phyloP scores from a whole-genome alignment of 2,797 vertebrate species.

The Ptychadena robeensis region DNA sequence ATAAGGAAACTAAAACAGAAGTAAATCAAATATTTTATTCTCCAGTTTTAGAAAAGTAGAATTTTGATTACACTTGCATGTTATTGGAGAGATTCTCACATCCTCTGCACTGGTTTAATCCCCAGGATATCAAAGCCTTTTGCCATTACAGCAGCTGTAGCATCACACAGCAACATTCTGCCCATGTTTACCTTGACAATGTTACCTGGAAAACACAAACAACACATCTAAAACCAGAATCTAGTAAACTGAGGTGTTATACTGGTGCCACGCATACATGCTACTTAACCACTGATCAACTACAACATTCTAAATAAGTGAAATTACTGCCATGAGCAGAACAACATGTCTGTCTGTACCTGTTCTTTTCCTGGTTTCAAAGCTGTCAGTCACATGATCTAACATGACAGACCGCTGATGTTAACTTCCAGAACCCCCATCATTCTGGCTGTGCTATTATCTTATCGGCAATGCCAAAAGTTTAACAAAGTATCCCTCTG shows the following conservation, averaged over 20 bases:
- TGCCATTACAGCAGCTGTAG: constrained; percentile 89
- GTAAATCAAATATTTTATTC: constrained; percentile 16
- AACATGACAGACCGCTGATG: too few species aligned
- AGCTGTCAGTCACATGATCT: too few species aligned
- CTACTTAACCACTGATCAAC: background rate
- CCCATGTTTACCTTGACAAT: constrained; percentile 95
- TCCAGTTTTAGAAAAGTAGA: constrained; percentile 31
- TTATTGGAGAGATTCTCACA: constrained; percentile 75
- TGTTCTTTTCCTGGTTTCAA: too few species aligned
- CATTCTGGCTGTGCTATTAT: too few species aligned
- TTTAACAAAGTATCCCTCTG: too few species aligned
- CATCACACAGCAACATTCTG: constrained; percentile 94
- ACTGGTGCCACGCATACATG: background rate
- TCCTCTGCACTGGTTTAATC: constrained; percentile 89
- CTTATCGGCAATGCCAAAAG: too few species aligned
- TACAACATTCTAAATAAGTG: background rate
- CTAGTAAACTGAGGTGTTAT: background rate
- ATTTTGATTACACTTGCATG: background rate
- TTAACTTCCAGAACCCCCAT: too few species aligned
- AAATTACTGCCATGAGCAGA: too few species aligned
- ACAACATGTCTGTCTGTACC: too few species aligned
- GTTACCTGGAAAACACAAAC: constrained; percentile 77
- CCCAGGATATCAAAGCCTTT: constrained; percentile 94
- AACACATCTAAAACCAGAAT: background rate
- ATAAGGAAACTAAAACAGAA: background rate